Conservation (phyloP, 2,888 invertebrate species). For the Emmelina monodactyla region DNA sequence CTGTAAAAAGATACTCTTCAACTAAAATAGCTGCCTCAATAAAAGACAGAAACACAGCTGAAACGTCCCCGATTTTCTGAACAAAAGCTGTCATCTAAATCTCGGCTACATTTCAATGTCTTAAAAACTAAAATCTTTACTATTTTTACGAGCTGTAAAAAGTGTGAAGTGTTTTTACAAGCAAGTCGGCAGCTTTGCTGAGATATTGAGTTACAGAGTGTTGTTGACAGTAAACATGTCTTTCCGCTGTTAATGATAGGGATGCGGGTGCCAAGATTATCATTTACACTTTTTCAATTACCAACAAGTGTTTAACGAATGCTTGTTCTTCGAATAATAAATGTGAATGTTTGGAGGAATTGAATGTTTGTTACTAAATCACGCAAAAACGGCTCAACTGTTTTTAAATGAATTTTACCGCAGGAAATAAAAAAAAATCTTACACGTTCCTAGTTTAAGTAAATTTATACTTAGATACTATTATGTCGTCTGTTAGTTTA, state of each 20-base stretch:
- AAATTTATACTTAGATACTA: too few species aligned
- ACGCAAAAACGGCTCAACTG: too few species aligned
- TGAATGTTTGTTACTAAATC: too few species aligned
- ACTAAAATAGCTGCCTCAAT: constrained; percentile 53
- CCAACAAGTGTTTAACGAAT: too few species aligned
- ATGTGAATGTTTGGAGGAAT: too few species aligned
- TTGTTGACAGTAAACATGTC: constrained; percentile 62
- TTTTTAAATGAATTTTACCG: too few species aligned
- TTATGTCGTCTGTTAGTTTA: too few species aligned
- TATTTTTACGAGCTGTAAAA: constrained; percentile 62
- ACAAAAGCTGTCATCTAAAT: constrained; percentile 64
- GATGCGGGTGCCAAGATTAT: constrained; percentile 41
- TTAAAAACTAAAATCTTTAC: constrained; percentile 56
- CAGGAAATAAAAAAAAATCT: too few species aligned
- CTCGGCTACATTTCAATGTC: constrained; percentile 65
- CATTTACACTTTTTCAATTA: too few species aligned
- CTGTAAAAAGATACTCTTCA: constrained; percentile 28
- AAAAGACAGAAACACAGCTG: constrained; percentile 47
- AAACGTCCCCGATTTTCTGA: constrained; percentile 59
- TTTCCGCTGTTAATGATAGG: constrained; percentile 53
- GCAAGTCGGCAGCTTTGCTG: constrained; percentile 61
- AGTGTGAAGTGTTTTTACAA: constrained; percentile 62
- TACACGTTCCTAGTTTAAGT: too few species aligned
- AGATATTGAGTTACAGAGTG: constrained; percentile 43
- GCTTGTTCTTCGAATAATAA: too few species aligned